Base-by-base conservation (phyloP, 37 sponge, comb jelly and placozoan genomes). In the Petrosia ficiformis region DNA sequence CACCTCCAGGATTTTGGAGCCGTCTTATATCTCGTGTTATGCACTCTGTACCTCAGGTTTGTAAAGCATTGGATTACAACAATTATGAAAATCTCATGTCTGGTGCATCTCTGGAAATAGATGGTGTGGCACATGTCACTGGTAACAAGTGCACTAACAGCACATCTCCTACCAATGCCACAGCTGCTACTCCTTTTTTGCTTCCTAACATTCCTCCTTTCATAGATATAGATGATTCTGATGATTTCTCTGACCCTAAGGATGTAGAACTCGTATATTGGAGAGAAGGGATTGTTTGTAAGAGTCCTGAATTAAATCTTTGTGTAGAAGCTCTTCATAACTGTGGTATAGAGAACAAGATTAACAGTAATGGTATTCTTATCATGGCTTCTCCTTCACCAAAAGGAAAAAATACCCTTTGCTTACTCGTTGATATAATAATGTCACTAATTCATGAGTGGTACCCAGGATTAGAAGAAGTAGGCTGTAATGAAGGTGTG, bases 1-100 rank as follows among this genome's bases (percentile, higher is more conserved):
- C 34, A 0, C 96, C 96, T 2, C 86, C 89, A 4, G 92, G 96
- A 24, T 92, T 92, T 69, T 95, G 96, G 96, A 89, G 90, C 74
- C 67, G 96, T 14, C 82, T 95, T 33, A 72, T 95, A 22, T 87
- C 96, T 0, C 80, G 96, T 1, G 63, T 92, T 21, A 82, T 95
- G 80, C 86, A 85, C 76, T 73, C 82, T 16, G 64, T 90, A 2
- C 42, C 66, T 59, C 35, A 66, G 43, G 43, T 87, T 1, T 39
- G 72, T 29, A 59, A 58, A 31, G 73, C 77, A 65, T 68, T 87
- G 8, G 76, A 81, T 38, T 48, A 48, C 16, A 10, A 10, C 10
- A 16, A 16, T 19, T 19, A 10, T 19, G 14, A 10, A 48, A 3
- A 3, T 64, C 33, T 36, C 1, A 19, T 19, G 65, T 34, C 32